These are phyloP conservation scores for Pygoscelis antarcticus DNA, from an alignment of 2,113 vertebrate species.

Conservation along the genomic window DNA sequence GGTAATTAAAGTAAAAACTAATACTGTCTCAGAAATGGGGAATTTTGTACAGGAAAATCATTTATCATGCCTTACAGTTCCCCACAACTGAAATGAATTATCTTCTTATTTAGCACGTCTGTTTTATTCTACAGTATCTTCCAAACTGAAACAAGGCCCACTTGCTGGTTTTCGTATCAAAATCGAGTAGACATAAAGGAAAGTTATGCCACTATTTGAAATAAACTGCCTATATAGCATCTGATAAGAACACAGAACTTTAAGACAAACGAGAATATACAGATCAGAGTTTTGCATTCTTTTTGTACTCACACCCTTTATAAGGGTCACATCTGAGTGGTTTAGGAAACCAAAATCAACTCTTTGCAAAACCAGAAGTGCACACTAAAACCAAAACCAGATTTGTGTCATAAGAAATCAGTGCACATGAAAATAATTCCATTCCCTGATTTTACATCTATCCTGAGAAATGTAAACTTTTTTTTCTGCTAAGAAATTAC, in stretches of 20 bases:
- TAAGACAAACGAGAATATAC: neutral
- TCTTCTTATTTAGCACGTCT: slow-evolving; percentile 80
- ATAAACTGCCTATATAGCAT: neutral
- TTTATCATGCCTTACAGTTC: slow-evolving; percentile 87
- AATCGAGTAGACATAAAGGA: neutral
- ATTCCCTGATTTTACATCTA: neutral
- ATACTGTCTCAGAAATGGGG: slow-evolving; percentile 92
- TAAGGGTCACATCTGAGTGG: neutral
- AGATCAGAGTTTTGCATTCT: neutral
- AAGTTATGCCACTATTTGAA: neutral
- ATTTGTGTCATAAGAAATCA: neutral
- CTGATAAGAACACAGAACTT: neutral
- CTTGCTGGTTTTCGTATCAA: slow-evolving; percentile 42
- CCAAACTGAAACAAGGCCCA: slow-evolving; percentile 16
- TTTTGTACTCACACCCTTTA: neutral
- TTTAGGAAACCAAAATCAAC: neutral
- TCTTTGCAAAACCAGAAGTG: neutral
- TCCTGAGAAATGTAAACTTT: neutral
- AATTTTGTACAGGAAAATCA: slow-evolving; percentile 88
- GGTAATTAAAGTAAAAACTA: slow-evolving; percentile 99
- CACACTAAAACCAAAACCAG: neutral
- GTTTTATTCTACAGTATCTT: slow-evolving; percentile 47
- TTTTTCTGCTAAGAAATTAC: neutral
- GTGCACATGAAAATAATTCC: neutral
- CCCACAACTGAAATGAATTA: slow-evolving; percentile 87